Evolutionary conservation across 2,888 invertebrate species (phyloP), one percentile per base, ranked within the genome.

Genomic region (Hirtodrosophila confusa): DNA sequence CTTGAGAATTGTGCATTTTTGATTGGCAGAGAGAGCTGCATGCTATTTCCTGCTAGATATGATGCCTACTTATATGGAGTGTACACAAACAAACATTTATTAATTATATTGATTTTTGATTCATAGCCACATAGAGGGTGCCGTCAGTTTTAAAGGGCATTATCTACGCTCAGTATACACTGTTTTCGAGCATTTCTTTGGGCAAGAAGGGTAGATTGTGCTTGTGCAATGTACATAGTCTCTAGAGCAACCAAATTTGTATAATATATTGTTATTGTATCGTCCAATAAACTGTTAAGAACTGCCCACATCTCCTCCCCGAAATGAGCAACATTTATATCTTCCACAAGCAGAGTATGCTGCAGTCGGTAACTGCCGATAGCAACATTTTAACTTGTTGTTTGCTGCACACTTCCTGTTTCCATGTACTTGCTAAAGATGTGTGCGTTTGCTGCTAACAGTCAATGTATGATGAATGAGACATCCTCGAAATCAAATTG

Each of bases 31-130:
- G 23, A 27, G 23, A 53, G 48, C 29, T 56, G 45, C 56, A 54
- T 70, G 45, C 53, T 45, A 69, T 73, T 69, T 70, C 56, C 65
- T 61, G 61, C 39, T 57, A 49, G 53, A 61, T 54, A 75, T 47
- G 54, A 47, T 33, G n/a, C 8, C 35, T n/a, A 23, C 23, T 27
- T 45, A 35, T 11, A 9, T 31, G 31, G 31, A 31, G 9, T 31
- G 3, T 6, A 31, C 9, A 31, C 31, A 31, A 31, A 31, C 9
- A 9, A 8, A 31, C 27, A 10, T 8, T 17, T 36, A 8, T 7
- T n/a, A 31, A 36, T 10, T 37, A 27, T 36, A 57, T 75, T 50
- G 45, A 48, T 51, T 50, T 40, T n/a, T 53, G 39, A 74, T 56
- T 49, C 29, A 54, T 61, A 39, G 36, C 9, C 10, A 33, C n/a